phyloP scores from a whole-genome alignment of 2,113 vertebrate species.

The Pteropus alecto region DNA sequence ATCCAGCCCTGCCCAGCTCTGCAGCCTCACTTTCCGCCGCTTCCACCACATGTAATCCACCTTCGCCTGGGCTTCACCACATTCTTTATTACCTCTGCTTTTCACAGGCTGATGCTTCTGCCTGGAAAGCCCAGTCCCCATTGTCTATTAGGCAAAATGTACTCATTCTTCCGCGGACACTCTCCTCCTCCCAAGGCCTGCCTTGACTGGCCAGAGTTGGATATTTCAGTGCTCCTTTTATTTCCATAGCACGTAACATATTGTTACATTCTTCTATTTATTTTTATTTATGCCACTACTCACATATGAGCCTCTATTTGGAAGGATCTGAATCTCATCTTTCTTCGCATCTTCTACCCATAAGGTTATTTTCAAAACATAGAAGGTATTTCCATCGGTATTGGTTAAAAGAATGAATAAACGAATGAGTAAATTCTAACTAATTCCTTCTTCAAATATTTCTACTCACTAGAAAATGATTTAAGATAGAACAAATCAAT shows the following conservation, averaged over 20 bases:
- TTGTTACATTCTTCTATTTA: not conserved
- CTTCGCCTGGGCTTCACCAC: too few species aligned
- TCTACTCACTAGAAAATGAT: not conserved
- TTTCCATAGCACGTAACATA: not conserved
- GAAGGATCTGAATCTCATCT: not conserved
- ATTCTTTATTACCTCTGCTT: not conserved
- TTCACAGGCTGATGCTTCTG: not conserved
- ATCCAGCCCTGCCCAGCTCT: fast-evolving
- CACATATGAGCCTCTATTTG: not conserved
- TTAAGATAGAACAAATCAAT: not conserved
- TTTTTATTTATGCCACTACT: not conserved
- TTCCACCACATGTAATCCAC: not conserved
- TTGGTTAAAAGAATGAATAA: not conserved
- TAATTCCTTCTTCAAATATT: not conserved
- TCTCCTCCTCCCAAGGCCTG: not conserved
- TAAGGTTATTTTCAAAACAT: not conserved
- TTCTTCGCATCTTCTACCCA: not conserved
- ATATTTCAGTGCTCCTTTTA: not conserved
- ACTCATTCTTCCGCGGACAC: not conserved
- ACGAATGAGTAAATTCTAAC: not conserved
- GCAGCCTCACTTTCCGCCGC: not conserved
- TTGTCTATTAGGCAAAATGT: not conserved
- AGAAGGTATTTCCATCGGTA: not conserved
- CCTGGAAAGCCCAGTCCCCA: not conserved
- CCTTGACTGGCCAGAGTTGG: not conserved